Evolutionary conservation across 2,113 vertebrate species (phyloP).

Genomic region (Rhineura floridana): DNA sequence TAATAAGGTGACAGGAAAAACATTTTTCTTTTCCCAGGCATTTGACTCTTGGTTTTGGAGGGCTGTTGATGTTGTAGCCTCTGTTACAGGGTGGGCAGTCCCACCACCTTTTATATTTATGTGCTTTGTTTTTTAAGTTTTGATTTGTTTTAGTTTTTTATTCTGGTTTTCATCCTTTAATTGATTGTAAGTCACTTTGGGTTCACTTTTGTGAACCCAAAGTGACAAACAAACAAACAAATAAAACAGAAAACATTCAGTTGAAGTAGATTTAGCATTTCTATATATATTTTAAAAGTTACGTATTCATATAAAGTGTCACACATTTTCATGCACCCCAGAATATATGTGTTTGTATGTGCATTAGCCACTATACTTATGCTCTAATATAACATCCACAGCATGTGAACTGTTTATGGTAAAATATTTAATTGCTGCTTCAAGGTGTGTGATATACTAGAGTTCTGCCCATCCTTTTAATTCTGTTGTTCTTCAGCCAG

Average conservation of each 20-base stretch:
- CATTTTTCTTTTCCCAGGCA: no score
- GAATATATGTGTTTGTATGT: neutral
- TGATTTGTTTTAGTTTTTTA: no score
- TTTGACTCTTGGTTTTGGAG: no score
- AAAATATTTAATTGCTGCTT: constrained; percentile 14
- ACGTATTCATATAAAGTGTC: neutral
- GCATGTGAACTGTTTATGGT: constrained; percentile 12
- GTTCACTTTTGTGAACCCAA: no score
- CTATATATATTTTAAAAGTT: neutral
- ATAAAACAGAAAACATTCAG: fast-evolving
- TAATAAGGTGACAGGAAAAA: no score
- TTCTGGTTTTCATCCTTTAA: no score
- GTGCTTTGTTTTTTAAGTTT: no score
- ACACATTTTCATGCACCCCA: neutral
- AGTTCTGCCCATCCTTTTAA: constrained; percentile 36
- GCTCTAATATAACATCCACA: neutral
- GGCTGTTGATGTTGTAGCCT: no score
- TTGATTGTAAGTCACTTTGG: no score
- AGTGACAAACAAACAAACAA: no score
- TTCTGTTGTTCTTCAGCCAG: neutral
- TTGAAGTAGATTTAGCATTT: constrained; percentile 12
- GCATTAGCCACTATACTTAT: neutral
- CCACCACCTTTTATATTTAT: no score
- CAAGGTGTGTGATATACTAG: neutral
- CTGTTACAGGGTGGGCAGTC: no score